A percentile compares a stretch with the other conserved stretches of the same genome.
phyloP scores from a whole-genome alignment of 2,113 vertebrate species.

The Hipposideros armiger region DNA sequence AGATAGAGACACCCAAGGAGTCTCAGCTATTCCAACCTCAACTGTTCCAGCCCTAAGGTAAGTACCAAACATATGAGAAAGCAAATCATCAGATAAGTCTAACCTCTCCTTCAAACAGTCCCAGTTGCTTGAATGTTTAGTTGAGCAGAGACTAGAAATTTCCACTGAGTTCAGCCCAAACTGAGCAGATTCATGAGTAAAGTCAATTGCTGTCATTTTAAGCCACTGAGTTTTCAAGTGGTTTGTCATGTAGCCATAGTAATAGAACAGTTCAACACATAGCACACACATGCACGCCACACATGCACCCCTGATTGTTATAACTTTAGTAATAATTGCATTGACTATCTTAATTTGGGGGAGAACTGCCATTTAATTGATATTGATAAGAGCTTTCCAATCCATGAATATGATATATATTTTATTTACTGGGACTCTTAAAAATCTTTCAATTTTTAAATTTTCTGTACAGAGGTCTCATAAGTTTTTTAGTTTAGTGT shows the following conservation, averaged over 20 bases:
- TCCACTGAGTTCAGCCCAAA: background rate
- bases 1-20: background rate
- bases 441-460: background rate
- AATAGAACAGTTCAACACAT: background rate
- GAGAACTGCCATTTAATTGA: background rate
- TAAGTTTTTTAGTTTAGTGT: background rate
- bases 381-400: background rate
- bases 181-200: background rate
- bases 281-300: background rate
- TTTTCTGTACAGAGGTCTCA: background rate
- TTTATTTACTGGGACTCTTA: background rate
- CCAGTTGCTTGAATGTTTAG: background rate
- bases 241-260: background rate
- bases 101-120: background rate
- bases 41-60: background rate
- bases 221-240: background rate
- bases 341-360: background rate
- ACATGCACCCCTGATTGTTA: background rate
- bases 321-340: background rate
- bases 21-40: background rate
- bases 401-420: background rate
- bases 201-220: background rate
- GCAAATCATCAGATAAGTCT: background rate
- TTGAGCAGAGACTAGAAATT: background rate
- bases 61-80: background rate